Base-by-base conservation (phyloP, 2,888 invertebrate genomes). In the Galeopsomyia nigrocyanea region DNA sequence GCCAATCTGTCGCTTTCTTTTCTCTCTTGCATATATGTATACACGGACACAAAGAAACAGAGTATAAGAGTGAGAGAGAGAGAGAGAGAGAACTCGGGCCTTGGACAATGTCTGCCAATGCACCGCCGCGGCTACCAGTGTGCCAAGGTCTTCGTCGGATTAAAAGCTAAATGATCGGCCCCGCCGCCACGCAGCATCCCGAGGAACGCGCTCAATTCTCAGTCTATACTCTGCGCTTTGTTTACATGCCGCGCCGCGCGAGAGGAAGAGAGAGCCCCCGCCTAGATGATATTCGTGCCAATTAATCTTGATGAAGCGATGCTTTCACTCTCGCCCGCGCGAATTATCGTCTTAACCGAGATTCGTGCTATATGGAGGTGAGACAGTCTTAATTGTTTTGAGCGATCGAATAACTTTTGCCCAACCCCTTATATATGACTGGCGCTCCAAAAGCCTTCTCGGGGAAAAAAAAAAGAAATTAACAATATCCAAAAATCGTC, bases 1-100 rank as follows among this genome's bases (percentile, higher is more conserved):
- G 77, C 49, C 17, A 31, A 47, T 26, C 61, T 76, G 78, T 77
- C 76, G 70, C 74, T 63, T 68, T 71, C 71, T 55, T n/a, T n/a
- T n/a, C 66, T 68, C 66, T 55, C 68, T 68, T 60, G 72, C 31
- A 31, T 31, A 31, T 31, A 31, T 31, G 31, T 31, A 31, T 31
- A 31, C 31, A 6, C 49, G 61, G 55, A 65, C n/a, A n/a, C n/a
- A n/a, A n/a, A n/a, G n/a, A n/a, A n/a, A n/a, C 7, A 31, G n/a
- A n/a, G n/a, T n/a, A n/a, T n/a, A n/a, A n/a, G n/a, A n/a, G n/a
- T n/a, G n/a, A n/a, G n/a, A n/a, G 60, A 61, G 61, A 10, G 7
- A 10, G 10, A 26, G 39, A 39, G 7, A 3, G 13, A 31, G 39
- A 39, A 10, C 39, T 10, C 13, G 39, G 39, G 13, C 39, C 39